phyloP scores from a whole-genome alignment of 2,113 vertebrate genomes.

The Oenanthe melanoleuca region DNA sequence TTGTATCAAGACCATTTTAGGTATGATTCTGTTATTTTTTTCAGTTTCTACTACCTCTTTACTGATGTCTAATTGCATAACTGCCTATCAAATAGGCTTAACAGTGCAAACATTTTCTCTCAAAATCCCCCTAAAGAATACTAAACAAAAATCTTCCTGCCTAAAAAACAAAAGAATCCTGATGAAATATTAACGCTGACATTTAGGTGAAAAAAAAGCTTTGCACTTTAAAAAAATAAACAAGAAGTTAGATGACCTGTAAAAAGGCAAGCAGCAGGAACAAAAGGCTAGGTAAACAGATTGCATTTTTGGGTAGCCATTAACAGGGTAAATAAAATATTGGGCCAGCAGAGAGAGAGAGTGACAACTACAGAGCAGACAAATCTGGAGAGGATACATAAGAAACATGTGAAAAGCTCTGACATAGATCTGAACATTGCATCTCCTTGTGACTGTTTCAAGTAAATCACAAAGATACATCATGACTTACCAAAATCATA shows the following conservation, averaged over 20 bases:
- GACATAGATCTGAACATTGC: neutral
- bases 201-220: neutral
- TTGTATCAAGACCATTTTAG: neutral
- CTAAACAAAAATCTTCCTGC: neutral
- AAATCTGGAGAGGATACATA: neutral
- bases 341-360: neutral
- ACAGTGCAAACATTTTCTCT: neutral
- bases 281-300: neutral
- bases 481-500: constrained; percentile 91
- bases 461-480: neutral
- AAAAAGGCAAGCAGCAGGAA: neutral
- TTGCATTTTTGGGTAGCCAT: neutral
- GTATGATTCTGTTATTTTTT: neutral
- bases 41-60: neutral
- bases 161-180: neutral
- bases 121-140: neutral
- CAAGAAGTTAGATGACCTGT: neutral
- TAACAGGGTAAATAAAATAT: neutral
- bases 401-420: neutral
- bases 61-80: neutral
- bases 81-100: neutral
- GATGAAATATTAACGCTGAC: neutral
- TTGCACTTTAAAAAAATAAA: neutral
- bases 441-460: neutral
- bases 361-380: neutral